Percentiles rank a stretch among this genome's conserved stretches.
Evolutionary conservation across 2,888 invertebrate species (phyloP).

Genomic region (Andrena trimmerana): DNA sequence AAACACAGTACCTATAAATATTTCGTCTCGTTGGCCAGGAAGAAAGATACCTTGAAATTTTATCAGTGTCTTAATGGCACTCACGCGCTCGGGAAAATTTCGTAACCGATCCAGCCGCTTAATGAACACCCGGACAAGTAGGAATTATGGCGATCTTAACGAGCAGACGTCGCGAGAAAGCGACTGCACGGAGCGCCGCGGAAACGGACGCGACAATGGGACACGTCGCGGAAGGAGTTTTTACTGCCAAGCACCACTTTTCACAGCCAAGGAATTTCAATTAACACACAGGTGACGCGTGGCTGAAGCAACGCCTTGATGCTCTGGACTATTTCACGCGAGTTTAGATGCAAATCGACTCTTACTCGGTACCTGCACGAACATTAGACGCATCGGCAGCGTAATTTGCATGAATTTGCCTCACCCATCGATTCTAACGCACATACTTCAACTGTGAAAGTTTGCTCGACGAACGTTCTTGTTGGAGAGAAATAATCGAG

Average conservation of each 20-base stretch:
- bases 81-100: constrained; percentile 2
- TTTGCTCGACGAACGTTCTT: background rate
- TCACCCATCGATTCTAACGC: background rate
- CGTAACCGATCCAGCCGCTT: constrained; percentile 13
- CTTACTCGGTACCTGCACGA: background rate
- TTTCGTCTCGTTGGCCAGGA: no score
- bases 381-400: background rate
- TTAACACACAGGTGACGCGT: constrained; percentile 39
- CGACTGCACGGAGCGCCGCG: constrained; percentile 45
- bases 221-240: constrained; percentile 55
- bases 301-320: background rate
- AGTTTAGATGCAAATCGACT: background rate
- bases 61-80: no score
- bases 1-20: no score
- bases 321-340: constrained; percentile 13
- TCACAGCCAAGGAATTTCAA: constrained; percentile 59
- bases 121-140: background rate
- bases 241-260: constrained; percentile 44
- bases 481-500: background rate
- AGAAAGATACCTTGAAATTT: no score
- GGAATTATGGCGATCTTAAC: constrained; percentile 16
- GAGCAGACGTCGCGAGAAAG: constrained; percentile 69
- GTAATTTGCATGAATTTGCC: background rate
- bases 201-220: constrained; percentile 57
- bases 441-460: constrained; percentile 2